A percentile compares a stretch with the other conserved stretches of the same genome.
These are phyloP conservation scores for Phalacrocorax pelagicus DNA, from an alignment of 2,113 vertebrate species.

Conservation along the genomic window DNA sequence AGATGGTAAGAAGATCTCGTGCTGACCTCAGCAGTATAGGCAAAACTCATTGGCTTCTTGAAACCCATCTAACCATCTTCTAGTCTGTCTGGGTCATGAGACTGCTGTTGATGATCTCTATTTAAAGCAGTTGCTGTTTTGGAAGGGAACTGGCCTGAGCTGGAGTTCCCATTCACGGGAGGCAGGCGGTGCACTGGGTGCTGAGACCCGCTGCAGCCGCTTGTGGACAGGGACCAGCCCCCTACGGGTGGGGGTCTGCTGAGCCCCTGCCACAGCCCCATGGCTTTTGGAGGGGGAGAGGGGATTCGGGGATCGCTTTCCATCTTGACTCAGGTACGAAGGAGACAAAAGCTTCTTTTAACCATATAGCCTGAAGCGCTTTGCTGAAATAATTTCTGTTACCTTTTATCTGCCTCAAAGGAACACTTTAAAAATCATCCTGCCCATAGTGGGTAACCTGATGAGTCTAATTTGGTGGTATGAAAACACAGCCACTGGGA, in stretches of 20 bases:
- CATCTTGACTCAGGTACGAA: neutral
- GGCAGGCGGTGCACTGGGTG: neutral
- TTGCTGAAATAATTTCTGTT: constrained; percentile 14
- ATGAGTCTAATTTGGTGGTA: constrained; percentile 37
- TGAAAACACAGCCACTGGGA: constrained; percentile 12
- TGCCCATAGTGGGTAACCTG: neutral
- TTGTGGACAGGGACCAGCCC: neutral
- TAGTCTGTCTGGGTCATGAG: neutral
- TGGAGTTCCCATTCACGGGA: neutral
- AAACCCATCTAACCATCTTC: neutral
- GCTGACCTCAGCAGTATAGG: neutral
- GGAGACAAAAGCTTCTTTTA: neutral
- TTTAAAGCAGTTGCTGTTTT: neutral
- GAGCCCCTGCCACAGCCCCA: rapidly evolving
- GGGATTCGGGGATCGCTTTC: neutral
- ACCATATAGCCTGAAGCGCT: neutral
- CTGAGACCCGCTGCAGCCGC: neutral
- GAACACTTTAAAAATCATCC: constrained; percentile 6
- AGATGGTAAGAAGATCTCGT: neutral
- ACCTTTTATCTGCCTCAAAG: constrained; percentile 41
- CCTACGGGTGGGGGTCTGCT: neutral
- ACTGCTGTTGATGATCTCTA: neutral
- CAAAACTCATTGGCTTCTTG: neutral
- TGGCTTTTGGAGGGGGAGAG: neutral
- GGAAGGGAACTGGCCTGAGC: neutral